A percentile compares a stretch with the other conserved stretches of the same genome.
Conservation (phyloP, 2,888 invertebrate species). For the Brenthis ino region DNA sequence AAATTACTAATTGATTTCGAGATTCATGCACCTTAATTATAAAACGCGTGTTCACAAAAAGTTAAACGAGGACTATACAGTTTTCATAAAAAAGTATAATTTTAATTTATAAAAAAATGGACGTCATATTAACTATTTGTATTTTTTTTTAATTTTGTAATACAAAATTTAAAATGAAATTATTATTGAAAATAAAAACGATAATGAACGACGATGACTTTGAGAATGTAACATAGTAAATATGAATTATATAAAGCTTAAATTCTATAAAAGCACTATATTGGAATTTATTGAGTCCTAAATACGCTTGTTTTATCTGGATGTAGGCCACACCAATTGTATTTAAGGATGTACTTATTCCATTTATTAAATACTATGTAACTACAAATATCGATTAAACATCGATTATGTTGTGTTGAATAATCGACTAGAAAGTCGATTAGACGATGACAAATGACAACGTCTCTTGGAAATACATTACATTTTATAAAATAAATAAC, state of each 20-base stretch:
- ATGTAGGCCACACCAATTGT: slow-evolving; percentile 17
- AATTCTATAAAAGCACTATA: slow-evolving; percentile 26
- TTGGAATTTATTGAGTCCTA: slow-evolving; percentile 10
- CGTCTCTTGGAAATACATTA: no score
- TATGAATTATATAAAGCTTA: slow-evolving; percentile 16
- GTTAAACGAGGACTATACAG: neutral
- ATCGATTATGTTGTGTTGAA: neutral
- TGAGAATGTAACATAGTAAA: neutral
- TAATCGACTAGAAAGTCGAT: slow-evolving; percentile 14
- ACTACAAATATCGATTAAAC: neutral
- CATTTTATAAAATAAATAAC: no score
- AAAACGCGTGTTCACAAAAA: no score
- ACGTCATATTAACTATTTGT: slow-evolving; percentile 9
- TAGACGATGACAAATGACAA: neutral
- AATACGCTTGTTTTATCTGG: neutral
- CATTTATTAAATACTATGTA: no score
- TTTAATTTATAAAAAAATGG: slow-evolving; percentile 21
- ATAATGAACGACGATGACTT: no score
- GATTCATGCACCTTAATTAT: no score
- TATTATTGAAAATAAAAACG: no score
- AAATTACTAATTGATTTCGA: no score
- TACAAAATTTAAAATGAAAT: no score
- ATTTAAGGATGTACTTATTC: no score
- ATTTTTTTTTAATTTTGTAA: slow-evolving; percentile 6
- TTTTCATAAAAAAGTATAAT: slow-evolving; percentile 16